A percentile compares a stretch with the other conserved stretches of the same genome.
These are phyloP conservation scores for Dicyrtomina minuta DNA, from an alignment of 2,888 invertebrate species.

Conservation along the genomic window DNA sequence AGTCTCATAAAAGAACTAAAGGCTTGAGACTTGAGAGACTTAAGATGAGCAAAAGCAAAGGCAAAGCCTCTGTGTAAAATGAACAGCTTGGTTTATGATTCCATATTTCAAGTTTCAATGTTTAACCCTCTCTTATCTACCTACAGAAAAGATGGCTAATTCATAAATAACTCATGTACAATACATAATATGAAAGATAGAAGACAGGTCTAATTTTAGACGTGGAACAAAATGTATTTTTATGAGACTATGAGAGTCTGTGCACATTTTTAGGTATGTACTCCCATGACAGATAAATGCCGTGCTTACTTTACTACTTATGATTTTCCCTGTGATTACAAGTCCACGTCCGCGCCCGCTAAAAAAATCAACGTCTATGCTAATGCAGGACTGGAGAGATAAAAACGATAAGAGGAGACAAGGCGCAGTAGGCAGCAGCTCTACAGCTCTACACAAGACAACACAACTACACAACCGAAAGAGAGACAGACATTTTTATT, in stretches of 20 bases:
- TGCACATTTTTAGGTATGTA: no score
- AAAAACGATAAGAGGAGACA: constrained; percentile 16
- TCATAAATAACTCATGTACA: constrained; percentile 8
- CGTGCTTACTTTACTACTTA: no score
- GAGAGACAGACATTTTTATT: constrained; percentile 15
- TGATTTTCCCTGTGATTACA: no score
- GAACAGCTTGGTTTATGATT: background rate
- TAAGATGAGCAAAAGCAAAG: background rate
- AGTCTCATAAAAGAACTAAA: background rate
- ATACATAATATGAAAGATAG: background rate
- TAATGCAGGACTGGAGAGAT: background rate
- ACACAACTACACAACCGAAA: background rate
- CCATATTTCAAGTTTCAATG: constrained; percentile 1
- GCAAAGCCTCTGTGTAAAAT: background rate
- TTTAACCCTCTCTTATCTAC: background rate
- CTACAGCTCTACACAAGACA: no score
- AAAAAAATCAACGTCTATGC: no score
- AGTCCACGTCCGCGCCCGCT: no score
- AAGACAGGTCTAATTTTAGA: constrained; percentile 10
- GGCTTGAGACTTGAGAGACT: no score
- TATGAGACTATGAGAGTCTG: no score
- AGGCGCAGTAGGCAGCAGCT: background rate
- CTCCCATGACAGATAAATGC: no score
- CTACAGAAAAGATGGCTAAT: no score
- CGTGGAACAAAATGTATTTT: no score